phyloP scores from a whole-genome alignment of 2,888 invertebrate genomes.

The Leptura quadrifasciata region DNA sequence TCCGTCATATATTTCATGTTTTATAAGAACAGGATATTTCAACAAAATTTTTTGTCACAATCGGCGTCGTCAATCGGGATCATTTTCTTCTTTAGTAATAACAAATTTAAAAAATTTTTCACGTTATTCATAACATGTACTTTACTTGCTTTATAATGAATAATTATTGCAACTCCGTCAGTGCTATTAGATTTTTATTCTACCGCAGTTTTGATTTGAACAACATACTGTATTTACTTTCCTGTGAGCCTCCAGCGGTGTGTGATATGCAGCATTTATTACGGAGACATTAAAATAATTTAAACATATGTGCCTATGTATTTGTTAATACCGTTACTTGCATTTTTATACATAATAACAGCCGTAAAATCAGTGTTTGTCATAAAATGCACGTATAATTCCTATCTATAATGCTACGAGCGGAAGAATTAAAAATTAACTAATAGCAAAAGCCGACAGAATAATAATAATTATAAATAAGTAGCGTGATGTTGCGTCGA shows the following conservation, averaged over 20 bases:
- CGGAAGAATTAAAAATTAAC: neutral
- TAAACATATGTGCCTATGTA: constrained; percentile 11
- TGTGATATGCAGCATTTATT: constrained; percentile 15
- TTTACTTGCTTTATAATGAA: too few relatives aligned
- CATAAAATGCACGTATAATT: constrained; percentile 1
- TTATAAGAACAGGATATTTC: too few relatives aligned
- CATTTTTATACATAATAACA: constrained; percentile 1
- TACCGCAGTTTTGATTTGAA: too few relatives aligned
- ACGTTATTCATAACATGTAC: too few relatives aligned
- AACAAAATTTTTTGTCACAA: too few relatives aligned
- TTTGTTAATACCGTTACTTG: constrained; percentile 16
- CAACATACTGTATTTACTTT: neutral
- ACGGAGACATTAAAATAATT: constrained; percentile 9
- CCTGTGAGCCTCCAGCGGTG: neutral
- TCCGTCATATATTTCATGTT: too few relatives aligned
- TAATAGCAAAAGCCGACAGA: neutral
- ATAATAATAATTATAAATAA: neutral
- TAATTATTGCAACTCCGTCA: too few relatives aligned
- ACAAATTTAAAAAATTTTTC: too few relatives aligned
- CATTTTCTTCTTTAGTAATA: too few relatives aligned
- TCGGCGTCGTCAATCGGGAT: too few relatives aligned
- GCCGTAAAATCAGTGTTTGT: constrained; percentile 18
- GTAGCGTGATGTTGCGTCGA: too few relatives aligned
- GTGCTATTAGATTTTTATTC: too few relatives aligned
- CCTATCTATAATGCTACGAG: neutral